Evolutionary conservation across 2,113 vertebrate species (phyloP).

Genomic region (Pseudopipra pipra): DNA sequence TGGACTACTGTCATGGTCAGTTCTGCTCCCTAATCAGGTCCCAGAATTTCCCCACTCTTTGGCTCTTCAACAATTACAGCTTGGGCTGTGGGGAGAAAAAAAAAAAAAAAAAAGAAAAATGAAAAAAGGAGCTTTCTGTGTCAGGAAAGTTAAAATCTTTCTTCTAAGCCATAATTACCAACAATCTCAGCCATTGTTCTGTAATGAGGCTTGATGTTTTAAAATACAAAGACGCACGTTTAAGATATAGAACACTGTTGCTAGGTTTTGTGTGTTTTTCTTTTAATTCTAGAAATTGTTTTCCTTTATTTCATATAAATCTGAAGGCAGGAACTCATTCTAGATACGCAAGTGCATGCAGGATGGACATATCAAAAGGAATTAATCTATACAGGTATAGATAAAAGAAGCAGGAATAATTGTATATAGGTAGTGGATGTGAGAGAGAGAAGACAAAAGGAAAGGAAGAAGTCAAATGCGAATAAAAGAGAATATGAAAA

Average conservation of each 20-base stretch:
- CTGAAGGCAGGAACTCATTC: slow-evolving; percentile 18
- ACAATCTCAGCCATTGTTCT: slow-evolving; percentile 18
- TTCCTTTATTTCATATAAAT: background rate
- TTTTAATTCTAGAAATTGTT: slow-evolving; percentile 12
- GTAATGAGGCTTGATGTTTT: slow-evolving; percentile 27
- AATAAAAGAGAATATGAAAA: background rate
- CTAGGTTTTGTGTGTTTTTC: background rate
- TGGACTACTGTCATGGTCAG: fast-evolving
- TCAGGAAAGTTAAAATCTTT: slow-evolving; percentile 9
- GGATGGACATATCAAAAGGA: slow-evolving; percentile 45
- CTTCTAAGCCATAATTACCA: slow-evolving; percentile 23
- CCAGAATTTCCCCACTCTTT: background rate
- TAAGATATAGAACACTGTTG: background rate
- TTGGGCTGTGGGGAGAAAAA: background rate
- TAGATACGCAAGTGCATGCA: background rate
- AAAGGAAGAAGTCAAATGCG: background rate
- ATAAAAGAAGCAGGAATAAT: slow-evolving; percentile 40
- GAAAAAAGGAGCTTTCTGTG: background rate
- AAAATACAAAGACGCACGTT: slow-evolving; percentile 16
- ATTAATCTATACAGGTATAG: slow-evolving; percentile 32
- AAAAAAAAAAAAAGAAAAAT: background rate
- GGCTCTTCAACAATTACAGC: background rate
- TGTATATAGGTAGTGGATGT: background rate
- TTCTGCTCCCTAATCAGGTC: background rate
- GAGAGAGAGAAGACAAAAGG: background rate